These are phyloP conservation scores for Heliconius melpomene DNA, from an alignment of 1,140 invertebrate species.

Conservation along the genomic window DNA sequence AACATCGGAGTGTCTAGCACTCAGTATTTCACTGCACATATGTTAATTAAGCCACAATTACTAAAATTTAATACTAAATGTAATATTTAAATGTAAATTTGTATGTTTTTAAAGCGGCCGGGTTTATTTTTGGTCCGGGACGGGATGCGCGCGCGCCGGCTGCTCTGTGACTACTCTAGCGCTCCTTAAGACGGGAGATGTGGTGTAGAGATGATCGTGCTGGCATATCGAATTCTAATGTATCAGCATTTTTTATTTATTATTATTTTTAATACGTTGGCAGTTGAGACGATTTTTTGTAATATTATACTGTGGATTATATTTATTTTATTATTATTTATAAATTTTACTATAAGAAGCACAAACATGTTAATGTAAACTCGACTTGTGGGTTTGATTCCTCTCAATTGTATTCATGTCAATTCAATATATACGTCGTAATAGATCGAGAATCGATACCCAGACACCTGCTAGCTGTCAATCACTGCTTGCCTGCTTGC, in stretches of 20 bases:
- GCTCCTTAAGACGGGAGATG: slow-evolving; percentile 76
- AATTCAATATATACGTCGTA: no score
- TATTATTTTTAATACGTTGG: background rate
- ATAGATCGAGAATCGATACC: no score
- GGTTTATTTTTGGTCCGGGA: slow-evolving; percentile 63
- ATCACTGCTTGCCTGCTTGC: no score
- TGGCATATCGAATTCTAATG: slow-evolving; percentile 15
- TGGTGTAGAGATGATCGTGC: slow-evolving; percentile 55
- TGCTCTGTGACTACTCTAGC: slow-evolving; percentile 64
- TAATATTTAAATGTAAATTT: background rate
- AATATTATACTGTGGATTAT: no score
- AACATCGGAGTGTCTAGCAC: slow-evolving; percentile 54
- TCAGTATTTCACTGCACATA: slow-evolving; percentile 37
- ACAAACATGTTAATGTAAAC: no score
- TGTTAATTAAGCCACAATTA: background rate
- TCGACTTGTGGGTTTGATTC: no score
- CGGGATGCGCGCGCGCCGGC: slow-evolving; percentile 72
- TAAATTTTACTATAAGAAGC: no score
- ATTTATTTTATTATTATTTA: no score
- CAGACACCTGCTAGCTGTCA: no score
- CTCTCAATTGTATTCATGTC: no score
- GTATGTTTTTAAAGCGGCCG: background rate
- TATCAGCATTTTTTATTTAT: background rate
- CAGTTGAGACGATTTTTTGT: no score
- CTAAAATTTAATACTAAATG: background rate